Conservation (phyloP, 2,888 invertebrate genomes). For the Calliopum simillimum region DNA sequence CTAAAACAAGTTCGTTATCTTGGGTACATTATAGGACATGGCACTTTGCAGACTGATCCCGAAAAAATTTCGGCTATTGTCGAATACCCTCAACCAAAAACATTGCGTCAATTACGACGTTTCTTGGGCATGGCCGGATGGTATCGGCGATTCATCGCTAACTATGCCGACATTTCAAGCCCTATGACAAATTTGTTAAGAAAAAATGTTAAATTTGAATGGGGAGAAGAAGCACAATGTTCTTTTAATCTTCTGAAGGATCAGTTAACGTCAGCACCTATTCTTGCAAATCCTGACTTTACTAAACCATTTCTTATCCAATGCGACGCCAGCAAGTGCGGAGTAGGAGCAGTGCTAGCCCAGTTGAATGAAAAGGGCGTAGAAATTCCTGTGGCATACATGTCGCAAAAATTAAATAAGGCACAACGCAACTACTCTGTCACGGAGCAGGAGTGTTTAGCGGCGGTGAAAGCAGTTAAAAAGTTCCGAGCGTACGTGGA, state of each 20-base stretch:
- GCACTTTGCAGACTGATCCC: background rate
- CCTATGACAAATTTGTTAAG: background rate
- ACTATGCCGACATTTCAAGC: background rate
- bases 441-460: constrained; percentile 42
- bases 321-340: too few species aligned
- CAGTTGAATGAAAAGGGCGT: too few species aligned
- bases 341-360: too few species aligned
- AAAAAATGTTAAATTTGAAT: too few species aligned
- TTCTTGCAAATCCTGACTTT: constrained; percentile 40
- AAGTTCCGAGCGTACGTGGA: constrained; percentile 37
- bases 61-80: background rate
- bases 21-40: background rate
- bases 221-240: too few species aligned
- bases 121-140: constrained; percentile 3
- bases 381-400: too few species aligned
- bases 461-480: constrained; percentile 39
- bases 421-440: constrained; percentile 42
- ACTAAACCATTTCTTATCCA: too few species aligned
- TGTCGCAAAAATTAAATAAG: too few species aligned
- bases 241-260: constrained; percentile 33
- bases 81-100: background rate
- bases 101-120: background rate
- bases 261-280: constrained; percentile 33
- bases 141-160: background rate
- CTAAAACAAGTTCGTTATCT: constrained; percentile 1